Conservation (phyloP, 2,888 invertebrate genomes). For the Apamea sordens region DNA sequence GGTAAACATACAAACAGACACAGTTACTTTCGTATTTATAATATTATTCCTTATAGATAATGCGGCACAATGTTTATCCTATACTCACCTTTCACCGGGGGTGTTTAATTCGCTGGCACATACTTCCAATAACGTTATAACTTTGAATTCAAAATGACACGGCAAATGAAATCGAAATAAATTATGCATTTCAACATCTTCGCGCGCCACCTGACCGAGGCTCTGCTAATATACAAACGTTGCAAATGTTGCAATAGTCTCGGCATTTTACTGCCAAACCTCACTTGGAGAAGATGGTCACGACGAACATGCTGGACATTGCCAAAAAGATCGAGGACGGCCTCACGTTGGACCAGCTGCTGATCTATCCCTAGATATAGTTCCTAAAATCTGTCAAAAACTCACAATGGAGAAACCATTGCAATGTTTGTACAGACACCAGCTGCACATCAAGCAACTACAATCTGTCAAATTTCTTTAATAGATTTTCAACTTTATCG, state of each 20-base stretch:
- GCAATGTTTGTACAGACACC: too few species aligned
- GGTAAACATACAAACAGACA: too few species aligned
- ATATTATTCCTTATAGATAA: too few species aligned
- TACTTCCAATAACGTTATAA: neutral
- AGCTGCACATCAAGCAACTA: too few species aligned
- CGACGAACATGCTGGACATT: slow-evolving; percentile 86
- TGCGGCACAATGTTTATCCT: neutral
- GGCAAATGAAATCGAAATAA: neutral
- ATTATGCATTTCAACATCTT: neutral
- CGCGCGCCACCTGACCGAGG: neutral
- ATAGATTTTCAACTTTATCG: too few species aligned
- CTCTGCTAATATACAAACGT: neutral
- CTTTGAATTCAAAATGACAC: neutral
- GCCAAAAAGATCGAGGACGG: slow-evolving; percentile 90
- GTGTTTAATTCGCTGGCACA: too few species aligned
- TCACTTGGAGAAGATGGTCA: slow-evolving; percentile 88
- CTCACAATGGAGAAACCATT: neutral
- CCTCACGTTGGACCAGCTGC: slow-evolving; percentile 89
- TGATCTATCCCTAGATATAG: slow-evolving; percentile 81
- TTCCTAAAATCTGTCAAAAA: slow-evolving; percentile 8
- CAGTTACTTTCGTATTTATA: too few species aligned
- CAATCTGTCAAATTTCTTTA: too few species aligned
- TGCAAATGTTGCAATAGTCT: neutral
- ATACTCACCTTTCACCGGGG: neutral
- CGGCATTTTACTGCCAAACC: slow-evolving; percentile 85